phyloP scores from a whole-genome alignment of 2,888 invertebrate species.

The Pyrrhosoma nymphula region DNA sequence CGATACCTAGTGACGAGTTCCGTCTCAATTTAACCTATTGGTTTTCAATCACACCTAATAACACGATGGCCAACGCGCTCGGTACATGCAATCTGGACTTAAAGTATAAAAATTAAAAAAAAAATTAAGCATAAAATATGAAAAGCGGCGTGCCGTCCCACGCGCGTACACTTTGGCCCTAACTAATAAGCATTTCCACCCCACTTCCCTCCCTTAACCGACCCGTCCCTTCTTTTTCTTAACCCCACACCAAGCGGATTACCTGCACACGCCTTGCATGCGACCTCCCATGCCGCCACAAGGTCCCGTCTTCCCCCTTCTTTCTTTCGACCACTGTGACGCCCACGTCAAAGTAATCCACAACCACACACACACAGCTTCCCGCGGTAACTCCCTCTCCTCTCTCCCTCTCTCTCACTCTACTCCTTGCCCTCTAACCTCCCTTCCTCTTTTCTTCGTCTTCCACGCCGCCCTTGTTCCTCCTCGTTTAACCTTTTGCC shows the following conservation, averaged over 20 bases:
- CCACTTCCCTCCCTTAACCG: background rate
- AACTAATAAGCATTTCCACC: slow-evolving; percentile 52
- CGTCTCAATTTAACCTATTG: slow-evolving; percentile 46
- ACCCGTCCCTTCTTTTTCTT: background rate
- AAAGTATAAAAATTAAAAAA: background rate
- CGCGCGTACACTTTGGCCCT: background rate
- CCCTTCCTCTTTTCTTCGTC: background rate
- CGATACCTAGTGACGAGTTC: background rate
- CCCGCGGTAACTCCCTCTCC: background rate
- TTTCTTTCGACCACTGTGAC: background rate
- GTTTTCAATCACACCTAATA: slow-evolving; percentile 61
- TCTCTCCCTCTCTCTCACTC: background rate
- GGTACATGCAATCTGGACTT: background rate
- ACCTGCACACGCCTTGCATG: slow-evolving; percentile 31
- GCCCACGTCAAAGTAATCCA: slow-evolving; percentile 13
- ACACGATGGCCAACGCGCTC: slow-evolving; percentile 41
- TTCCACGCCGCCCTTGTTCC: slow-evolving; percentile 37
- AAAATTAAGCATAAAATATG: background rate
- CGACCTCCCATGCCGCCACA: slow-evolving; percentile 56
- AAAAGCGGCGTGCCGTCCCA: background rate
- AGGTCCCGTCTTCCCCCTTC: background rate
- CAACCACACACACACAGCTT: background rate
- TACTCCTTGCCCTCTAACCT: background rate
- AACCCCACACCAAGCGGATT: background rate
- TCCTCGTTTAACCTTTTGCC: slow-evolving; percentile 60